Evolutionary conservation across 2,888 invertebrate genomes (phyloP).

Genomic region (Caenorhabditis sp.): DNA sequence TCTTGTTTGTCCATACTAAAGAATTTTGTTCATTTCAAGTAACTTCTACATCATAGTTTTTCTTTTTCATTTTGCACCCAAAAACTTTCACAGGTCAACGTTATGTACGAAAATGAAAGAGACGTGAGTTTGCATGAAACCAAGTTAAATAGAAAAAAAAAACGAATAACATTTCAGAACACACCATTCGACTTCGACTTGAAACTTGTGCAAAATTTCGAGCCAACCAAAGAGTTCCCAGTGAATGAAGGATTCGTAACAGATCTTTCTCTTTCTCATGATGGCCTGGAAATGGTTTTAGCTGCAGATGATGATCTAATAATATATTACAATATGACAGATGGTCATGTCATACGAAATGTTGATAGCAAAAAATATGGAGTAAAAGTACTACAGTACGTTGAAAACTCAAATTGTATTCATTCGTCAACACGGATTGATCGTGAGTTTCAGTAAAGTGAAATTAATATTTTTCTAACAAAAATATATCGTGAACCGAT

Average conservation of each 20-base stretch:
- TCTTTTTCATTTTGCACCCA: no score
- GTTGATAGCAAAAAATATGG: constrained; percentile 30
- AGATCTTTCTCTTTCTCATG: not conserved
- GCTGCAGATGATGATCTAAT: not conserved
- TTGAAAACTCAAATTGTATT: constrained; percentile 7
- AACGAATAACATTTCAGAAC: no score
- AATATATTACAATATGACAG: not conserved
- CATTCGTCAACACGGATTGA: constrained; percentile 13
- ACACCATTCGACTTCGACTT: no score
- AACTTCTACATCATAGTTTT: no score
- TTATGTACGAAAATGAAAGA: no score
- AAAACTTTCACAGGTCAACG: no score
- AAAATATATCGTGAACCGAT: no score
- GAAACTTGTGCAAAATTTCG: not conserved
- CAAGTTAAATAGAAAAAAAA: no score
- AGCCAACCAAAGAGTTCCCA: not conserved
- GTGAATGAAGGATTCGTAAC: not conserved
- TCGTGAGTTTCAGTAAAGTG: not conserved
- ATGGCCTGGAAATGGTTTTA: constrained; percentile 1
- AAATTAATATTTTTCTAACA: not conserved
- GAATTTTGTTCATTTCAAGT: no score
- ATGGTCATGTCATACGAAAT: not conserved
- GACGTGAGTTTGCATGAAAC: no score
- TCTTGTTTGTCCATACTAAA: no score
- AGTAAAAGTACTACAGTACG: constrained; percentile 8